Conservation (phyloP, 2,113 vertebrate genomes). For the Ciconia boyciana region DNA sequence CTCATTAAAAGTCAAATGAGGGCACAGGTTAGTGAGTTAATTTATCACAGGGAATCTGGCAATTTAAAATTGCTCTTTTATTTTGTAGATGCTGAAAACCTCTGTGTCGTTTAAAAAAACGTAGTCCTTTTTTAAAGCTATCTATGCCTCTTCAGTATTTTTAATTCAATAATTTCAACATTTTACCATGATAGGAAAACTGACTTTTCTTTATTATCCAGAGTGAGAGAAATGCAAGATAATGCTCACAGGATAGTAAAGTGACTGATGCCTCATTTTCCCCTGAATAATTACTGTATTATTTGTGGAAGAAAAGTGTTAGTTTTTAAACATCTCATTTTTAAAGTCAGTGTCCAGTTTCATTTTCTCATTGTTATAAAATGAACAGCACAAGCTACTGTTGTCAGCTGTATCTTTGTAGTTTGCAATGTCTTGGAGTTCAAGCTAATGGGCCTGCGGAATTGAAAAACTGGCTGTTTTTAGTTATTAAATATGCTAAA, state of each 20-base stretch:
- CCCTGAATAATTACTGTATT: not conserved
- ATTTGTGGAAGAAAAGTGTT: not conserved
- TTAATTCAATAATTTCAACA: not conserved
- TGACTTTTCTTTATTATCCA: not conserved
- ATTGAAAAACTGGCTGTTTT: not conserved
- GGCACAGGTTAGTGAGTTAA: not conserved
- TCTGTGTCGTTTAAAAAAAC: rapidly evolving
- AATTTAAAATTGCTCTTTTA: not conserved
- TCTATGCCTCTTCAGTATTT: not conserved
- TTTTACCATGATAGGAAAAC: not conserved
- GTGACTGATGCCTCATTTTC: not conserved
- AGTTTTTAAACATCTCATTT: not conserved
- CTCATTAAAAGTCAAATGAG: not conserved
- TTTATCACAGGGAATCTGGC: not conserved
- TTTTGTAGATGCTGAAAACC: not conserved
- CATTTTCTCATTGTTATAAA: not conserved
- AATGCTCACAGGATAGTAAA: not conserved
- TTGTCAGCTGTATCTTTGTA: not conserved
- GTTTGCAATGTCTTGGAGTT: not conserved
- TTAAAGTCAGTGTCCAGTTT: not conserved
- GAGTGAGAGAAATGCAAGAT: not conserved
- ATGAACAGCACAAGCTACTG: not conserved
- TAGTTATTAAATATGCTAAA: not conserved
- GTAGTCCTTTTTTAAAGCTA: rapidly evolving
- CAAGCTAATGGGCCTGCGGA: not conserved